These are phyloP conservation scores for Etheostoma cragini DNA, from an alignment of 2,113 vertebrate genomes.

Conservation along the genomic window DNA sequence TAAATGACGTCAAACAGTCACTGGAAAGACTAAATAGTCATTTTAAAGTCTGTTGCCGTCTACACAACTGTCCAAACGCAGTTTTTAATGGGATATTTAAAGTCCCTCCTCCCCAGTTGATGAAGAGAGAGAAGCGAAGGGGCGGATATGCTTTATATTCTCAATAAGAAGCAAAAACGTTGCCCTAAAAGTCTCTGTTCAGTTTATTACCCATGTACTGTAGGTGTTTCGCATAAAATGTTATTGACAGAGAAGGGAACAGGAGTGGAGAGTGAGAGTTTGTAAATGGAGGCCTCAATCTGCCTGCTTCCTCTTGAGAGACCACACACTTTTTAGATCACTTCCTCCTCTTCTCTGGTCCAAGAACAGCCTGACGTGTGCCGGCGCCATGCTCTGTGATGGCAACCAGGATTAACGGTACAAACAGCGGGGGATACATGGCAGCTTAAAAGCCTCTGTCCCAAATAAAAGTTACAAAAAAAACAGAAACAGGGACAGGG, in stretches of 20 bases:
- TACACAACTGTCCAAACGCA: slow-evolving; percentile 64
- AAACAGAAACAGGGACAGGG: slow-evolving; percentile 45
- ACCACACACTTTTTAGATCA: slow-evolving; percentile 72
- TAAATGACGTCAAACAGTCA: slow-evolving; percentile 79
- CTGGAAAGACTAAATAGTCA: slow-evolving; percentile 77
- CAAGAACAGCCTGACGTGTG: slow-evolving; percentile 53
- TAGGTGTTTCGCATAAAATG: slow-evolving; percentile 76
- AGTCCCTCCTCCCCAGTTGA: slow-evolving; percentile 48
- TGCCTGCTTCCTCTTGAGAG: slow-evolving; percentile 61
- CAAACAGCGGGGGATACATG: slow-evolving; percentile 65
- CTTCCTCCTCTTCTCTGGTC: slow-evolving; percentile 65
- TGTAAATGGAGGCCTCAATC: slow-evolving; percentile 61
- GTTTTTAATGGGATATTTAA: slow-evolving; percentile 68
- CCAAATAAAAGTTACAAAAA: slow-evolving; percentile 72
- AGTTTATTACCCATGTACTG: slow-evolving; percentile 35
- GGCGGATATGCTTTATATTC: slow-evolving; percentile 66
- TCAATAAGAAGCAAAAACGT: slow-evolving; percentile 58
- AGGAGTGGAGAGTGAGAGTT: slow-evolving; percentile 52
- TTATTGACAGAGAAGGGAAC: slow-evolving; percentile 62
- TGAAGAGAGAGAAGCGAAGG: slow-evolving; percentile 49
- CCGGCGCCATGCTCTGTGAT: slow-evolving; percentile 74
- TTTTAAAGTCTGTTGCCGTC: slow-evolving; percentile 66
- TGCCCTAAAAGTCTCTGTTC: slow-evolving; percentile 84
- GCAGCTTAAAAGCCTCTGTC: slow-evolving; percentile 78
- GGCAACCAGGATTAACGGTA: slow-evolving; percentile 75